A percentile compares a stretch with the other conserved stretches of the same genome.
phyloP scores from a whole-genome alignment of 2,113 vertebrate species.

The Micronycteris hirsuta region DNA sequence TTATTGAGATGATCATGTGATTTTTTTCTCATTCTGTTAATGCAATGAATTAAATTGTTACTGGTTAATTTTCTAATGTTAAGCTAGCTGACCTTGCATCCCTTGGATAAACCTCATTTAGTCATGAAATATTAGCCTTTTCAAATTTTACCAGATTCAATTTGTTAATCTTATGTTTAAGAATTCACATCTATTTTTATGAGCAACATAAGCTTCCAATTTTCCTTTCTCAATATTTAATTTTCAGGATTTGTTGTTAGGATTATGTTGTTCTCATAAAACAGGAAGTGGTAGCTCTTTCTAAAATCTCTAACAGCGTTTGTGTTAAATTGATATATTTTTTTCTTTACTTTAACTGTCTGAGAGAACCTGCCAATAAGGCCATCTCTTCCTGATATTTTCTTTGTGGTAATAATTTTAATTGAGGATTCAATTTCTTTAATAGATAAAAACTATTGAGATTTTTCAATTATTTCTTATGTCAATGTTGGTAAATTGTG shows the following conservation, averaged over 20 bases:
- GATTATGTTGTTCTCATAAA: neutral
- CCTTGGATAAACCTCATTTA: neutral
- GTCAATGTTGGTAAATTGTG: neutral
- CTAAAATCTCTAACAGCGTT: neutral
- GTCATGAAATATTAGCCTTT: neutral
- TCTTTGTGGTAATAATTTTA: neutral
- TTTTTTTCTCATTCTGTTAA: neutral
- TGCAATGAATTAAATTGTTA: neutral
- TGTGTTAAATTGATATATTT: neutral
- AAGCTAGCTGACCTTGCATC: neutral
- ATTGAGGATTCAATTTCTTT: neutral
- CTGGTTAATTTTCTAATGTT: neutral
- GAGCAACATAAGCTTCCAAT: neutral
- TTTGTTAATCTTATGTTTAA: constrained; percentile 22
- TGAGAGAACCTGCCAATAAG: neutral
- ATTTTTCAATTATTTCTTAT: neutral
- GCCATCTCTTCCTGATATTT: neutral
- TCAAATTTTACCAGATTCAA: neutral
- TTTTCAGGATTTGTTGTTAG: neutral
- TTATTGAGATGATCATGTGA: neutral
- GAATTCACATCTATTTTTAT: neutral
- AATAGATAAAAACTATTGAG: neutral
- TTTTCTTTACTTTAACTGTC: neutral
- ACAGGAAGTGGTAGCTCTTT: neutral
- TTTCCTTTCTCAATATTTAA: neutral